A percentile compares a stretch with the other conserved stretches of the same genome.
These are phyloP conservation scores for Ischnus inquisitorius DNA, from an alignment of 2,888 invertebrate species.

Conservation along the genomic window DNA sequence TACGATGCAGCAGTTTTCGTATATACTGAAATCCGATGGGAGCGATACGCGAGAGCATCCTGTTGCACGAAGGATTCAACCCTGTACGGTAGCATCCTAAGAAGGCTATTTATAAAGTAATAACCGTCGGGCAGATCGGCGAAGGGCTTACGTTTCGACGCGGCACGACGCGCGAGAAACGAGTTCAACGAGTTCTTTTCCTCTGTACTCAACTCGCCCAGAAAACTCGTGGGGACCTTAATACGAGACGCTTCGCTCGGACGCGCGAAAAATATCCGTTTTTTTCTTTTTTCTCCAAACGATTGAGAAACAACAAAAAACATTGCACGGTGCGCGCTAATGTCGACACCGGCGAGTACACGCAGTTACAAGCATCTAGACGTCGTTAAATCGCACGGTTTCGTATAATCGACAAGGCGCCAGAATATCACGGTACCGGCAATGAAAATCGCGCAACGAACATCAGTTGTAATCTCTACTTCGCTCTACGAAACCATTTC, in stretches of 20 bases:
- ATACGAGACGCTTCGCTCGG: background rate
- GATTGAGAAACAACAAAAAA: background rate
- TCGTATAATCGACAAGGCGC: conserved; percentile 27
- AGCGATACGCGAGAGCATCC: conserved; percentile 35
- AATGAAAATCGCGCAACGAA: conserved; percentile 2
- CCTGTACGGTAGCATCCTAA: conserved; percentile 58
- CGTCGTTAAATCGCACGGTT: conserved; percentile 37
- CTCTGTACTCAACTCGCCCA: conserved; percentile 32
- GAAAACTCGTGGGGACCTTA: conserved; percentile 28
- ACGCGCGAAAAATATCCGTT: background rate
- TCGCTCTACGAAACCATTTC: conserved; percentile 13
- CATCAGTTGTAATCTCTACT: conserved; percentile 28
- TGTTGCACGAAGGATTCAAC: conserved; percentile 33
- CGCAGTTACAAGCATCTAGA: background rate
- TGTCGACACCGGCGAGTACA: conserved; percentile 23
- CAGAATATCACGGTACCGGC: background rate
- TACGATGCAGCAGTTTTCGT: background rate
- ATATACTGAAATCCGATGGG: background rate
- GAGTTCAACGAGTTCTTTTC: conserved; percentile 69
- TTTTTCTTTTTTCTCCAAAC: background rate
- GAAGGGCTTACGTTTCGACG: conserved; percentile 64
- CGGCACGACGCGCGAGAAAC: conserved; percentile 62
- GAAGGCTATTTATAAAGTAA: conserved; percentile 72
- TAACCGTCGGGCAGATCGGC: conserved; percentile 69
- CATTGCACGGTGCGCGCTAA: conserved; percentile 23